Conservation (phyloP, 2,888 invertebrate genomes). For the Apocheima hispidaria region DNA sequence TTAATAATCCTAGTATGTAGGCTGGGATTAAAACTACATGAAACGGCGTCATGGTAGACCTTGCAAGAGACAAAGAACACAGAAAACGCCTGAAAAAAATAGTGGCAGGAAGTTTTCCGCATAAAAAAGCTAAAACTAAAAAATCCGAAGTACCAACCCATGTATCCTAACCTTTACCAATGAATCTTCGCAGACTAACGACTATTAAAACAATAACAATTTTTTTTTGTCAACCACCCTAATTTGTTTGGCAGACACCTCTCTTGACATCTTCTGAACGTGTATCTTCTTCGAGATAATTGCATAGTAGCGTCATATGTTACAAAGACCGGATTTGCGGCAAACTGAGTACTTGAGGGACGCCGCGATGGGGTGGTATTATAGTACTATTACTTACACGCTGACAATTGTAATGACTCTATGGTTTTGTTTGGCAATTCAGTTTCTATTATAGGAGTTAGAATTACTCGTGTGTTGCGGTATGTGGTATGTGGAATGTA, state of each 20-base stretch:
- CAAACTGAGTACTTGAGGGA: conserved; percentile 28
- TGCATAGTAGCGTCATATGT: conserved; percentile 31
- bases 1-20: too few species aligned
- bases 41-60: too few species aligned
- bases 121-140: too few species aligned
- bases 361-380: conserved; percentile 27
- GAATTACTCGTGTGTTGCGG: background rate
- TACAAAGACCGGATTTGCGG: conserved; percentile 29
- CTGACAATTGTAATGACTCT: conserved; percentile 31
- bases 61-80: too few species aligned
- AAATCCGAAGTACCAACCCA: too few species aligned
- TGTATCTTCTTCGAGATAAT: conserved; percentile 32
- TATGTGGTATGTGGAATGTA: background rate
- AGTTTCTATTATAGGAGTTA: conserved; percentile 13
- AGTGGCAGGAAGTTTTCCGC: too few species aligned
- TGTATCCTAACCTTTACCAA: too few species aligned
- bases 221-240: background rate
- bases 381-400: conserved; percentile 30
- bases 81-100: too few species aligned
- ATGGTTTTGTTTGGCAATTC: conserved; percentile 29
- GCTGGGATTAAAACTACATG: too few species aligned
- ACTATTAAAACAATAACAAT: too few species aligned
- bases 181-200: too few species aligned
- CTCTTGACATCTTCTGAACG: background rate
- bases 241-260: background rate